Conservation (phyloP, 2,797 vertebrate species). For the Premnoplex brunnescens region DNA sequence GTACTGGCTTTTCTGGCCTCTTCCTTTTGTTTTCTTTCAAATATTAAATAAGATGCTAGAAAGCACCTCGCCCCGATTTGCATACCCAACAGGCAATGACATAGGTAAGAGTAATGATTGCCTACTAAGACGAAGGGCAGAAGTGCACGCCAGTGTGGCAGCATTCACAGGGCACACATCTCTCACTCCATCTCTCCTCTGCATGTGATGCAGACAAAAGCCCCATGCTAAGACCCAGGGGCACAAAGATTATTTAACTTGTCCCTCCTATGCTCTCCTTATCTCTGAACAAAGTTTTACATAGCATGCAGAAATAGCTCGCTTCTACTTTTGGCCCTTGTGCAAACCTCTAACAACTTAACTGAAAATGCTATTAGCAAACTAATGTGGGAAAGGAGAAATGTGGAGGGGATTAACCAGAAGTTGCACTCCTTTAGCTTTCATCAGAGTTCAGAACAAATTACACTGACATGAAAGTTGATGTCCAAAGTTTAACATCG, state of each 20-base stretch:
- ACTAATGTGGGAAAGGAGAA: accelerated
- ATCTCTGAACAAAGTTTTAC: neutral
- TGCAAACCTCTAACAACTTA: neutral
- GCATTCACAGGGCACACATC: neutral
- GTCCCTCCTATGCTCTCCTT: neutral
- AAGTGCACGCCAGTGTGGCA: accelerated
- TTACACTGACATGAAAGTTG: accelerated
- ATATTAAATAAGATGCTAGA: neutral
- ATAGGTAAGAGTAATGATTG: neutral
- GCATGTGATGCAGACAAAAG: neutral
- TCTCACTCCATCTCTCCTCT: neutral
- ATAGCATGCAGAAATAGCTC: neutral
- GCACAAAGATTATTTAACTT: neutral
- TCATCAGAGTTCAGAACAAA: neutral
- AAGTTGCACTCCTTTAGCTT: neutral
- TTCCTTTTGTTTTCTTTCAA: neutral
- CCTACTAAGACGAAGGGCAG: neutral
- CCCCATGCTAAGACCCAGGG: neutral
- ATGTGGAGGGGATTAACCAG: neutral
- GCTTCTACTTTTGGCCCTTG: neutral
- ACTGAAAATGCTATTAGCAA: neutral
- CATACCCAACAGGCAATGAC: neutral
- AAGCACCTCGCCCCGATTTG: neutral
- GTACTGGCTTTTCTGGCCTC: neutral
- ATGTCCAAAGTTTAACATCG: neutral